These are phyloP conservation scores for Eonycteris spelaea DNA, from an alignment of 2,113 vertebrate species.

Conservation along the genomic window DNA sequence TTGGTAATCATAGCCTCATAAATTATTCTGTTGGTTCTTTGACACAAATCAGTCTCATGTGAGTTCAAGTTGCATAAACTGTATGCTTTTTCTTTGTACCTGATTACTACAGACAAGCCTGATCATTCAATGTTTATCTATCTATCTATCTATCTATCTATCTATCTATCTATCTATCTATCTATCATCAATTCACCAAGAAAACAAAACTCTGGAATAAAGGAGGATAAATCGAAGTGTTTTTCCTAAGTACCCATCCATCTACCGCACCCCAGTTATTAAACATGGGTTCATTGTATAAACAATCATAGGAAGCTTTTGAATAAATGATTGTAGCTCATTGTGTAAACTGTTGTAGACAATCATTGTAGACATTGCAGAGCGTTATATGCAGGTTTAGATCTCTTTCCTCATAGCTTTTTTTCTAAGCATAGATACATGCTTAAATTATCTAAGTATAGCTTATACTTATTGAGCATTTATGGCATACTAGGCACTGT, in stretches of 20 bases:
- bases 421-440: not conserved
- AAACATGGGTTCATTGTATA: not conserved
- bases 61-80: conserved; percentile 40
- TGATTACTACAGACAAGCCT: not conserved
- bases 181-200: not conserved
- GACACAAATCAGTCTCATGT: conserved; percentile 49
- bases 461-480: not conserved
- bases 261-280: not conserved
- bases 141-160: too few species aligned
- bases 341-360: not conserved
- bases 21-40: conserved; percentile 50
- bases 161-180: too few species aligned
- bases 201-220: not conserved
- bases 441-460: not conserved
- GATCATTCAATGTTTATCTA: not conserved
- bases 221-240: not conserved
- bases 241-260: not conserved
- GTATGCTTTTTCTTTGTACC: not conserved
- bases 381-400: not conserved
- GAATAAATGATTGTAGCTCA: not conserved
- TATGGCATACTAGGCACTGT: not conserved
- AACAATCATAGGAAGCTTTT: not conserved
- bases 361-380: not conserved
- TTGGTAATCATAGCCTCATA: conserved; percentile 48
- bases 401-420: not conserved